Conservation (phyloP, 2,888 invertebrate genomes). For the Athalia cordata region DNA sequence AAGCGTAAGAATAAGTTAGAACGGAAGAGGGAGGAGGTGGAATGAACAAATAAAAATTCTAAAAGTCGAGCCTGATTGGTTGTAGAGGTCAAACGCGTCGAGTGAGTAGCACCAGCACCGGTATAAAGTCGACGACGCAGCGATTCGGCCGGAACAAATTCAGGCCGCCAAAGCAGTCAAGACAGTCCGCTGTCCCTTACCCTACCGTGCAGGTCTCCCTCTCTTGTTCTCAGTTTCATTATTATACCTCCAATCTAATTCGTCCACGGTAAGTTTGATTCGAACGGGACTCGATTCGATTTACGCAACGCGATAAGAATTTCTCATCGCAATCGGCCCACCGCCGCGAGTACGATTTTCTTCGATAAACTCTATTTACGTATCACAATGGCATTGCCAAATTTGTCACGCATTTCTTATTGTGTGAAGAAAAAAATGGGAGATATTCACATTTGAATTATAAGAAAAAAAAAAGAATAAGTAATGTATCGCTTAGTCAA, state of each 20-base stretch:
- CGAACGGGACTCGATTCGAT: slow-evolving; percentile 45
- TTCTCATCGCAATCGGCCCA: slow-evolving; percentile 22
- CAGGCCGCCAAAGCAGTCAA: slow-evolving; percentile 41
- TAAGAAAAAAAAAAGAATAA: slow-evolving; percentile 14
- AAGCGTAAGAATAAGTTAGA: no score
- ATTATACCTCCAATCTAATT: slow-evolving; percentile 41
- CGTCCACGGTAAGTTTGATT: slow-evolving; percentile 44
- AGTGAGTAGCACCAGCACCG: background rate
- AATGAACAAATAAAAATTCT: slow-evolving; percentile 43
- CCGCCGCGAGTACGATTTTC: slow-evolving; percentile 40
- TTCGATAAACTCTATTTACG: background rate
- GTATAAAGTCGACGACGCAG: background rate
- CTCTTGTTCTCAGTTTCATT: slow-evolving; percentile 43
- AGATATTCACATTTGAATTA: no score
- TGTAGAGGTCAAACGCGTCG: slow-evolving; percentile 43
- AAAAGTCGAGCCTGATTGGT: slow-evolving; percentile 45
- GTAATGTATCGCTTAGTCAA: background rate
- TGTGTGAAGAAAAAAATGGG: background rate
- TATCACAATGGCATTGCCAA: slow-evolving; percentile 14
- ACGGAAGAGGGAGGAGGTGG: slow-evolving; percentile 31
- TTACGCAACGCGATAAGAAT: slow-evolving; percentile 45
- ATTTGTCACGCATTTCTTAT: background rate
- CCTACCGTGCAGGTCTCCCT: slow-evolving; percentile 7
- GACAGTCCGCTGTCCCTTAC: slow-evolving; percentile 21
- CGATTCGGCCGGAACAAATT: slow-evolving; percentile 41